Conservation (phyloP, 92 coral and sea anemone species). For the Galaxea fascicularis region DNA sequence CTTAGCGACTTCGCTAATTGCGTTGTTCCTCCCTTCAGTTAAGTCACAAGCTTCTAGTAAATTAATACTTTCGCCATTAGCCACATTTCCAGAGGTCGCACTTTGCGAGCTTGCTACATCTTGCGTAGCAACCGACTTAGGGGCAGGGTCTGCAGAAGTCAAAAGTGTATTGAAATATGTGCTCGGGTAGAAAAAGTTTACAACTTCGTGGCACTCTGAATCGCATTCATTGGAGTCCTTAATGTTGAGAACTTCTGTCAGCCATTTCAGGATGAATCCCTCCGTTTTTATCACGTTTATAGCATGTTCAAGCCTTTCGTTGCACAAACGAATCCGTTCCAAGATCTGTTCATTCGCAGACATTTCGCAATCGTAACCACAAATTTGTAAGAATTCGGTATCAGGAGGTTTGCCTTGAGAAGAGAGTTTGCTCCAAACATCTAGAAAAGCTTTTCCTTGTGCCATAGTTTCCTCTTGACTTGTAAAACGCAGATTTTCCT, state of each 20-base stretch:
- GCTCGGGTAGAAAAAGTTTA: constrained; percentile 67
- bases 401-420: constrained; percentile 73
- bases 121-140: constrained; percentile 3
- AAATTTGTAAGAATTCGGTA: constrained; percentile 61
- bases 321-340: constrained; percentile 66
- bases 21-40: constrained; percentile 10
- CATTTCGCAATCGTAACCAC: constrained; percentile 32
- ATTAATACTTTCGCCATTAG: not conserved
- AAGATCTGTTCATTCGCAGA: constrained; percentile 47
- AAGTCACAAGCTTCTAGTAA: not conserved
- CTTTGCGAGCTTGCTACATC: not conserved
- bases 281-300: constrained; percentile 67
- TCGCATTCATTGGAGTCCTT: constrained; percentile 56
- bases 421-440: constrained; percentile 70
- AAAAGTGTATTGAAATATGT: constrained; percentile 13
- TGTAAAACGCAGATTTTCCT: not conserved
- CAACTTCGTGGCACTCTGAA: constrained; percentile 52
- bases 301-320: constrained; percentile 66
- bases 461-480: constrained; percentile 59
- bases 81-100: not conserved
- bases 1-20: constrained; percentile 11
- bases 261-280: constrained; percentile 83
- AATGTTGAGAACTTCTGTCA: constrained; percentile 60
- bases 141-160: not conserved
- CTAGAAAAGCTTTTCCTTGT: constrained; percentile 63